Evolutionary conservation across 1,140 invertebrate species (phyloP).

Genomic region (Sarcophaga peregrina): DNA sequence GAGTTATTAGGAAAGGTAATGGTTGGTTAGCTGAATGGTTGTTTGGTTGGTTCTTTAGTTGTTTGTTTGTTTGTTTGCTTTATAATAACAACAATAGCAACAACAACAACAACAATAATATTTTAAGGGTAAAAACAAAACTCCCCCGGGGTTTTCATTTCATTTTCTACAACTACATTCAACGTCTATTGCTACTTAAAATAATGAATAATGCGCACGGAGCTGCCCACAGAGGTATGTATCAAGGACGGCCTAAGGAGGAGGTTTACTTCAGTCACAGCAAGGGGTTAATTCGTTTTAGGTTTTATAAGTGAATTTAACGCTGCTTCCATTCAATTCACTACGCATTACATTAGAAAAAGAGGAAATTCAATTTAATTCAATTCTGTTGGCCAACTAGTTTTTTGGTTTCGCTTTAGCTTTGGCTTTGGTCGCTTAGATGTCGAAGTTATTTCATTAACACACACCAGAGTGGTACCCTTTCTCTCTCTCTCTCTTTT

Average conservation of each 20-base stretch:
- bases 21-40: background rate
- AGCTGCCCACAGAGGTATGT: background rate
- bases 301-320: constrained; percentile 45
- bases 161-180: background rate
- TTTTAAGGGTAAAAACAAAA: constrained; percentile 36
- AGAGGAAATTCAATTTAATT: constrained; percentile 36
- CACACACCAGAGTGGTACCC: background rate
- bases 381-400: constrained; percentile 27
- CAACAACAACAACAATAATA: background rate
- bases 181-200: background rate
- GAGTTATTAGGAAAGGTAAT: constrained; percentile 31
- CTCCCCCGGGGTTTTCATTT: constrained; percentile 23
- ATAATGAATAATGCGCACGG: background rate
- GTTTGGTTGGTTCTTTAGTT: too few species aligned
- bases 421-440: background rate
- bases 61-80: too few species aligned
- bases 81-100: background rate
- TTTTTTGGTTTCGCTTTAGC: background rate
- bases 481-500: background rate
- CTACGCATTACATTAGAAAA: too few species aligned
- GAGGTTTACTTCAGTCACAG: constrained; percentile 18
- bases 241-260: background rate
- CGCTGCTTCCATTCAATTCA: constrained; percentile 37
- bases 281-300: constrained; percentile 46
- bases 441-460: background rate